These are phyloP conservation scores for Neotragus pygmaeus DNA, from an alignment of 2,113 vertebrate genomes.

Conservation along the genomic window DNA sequence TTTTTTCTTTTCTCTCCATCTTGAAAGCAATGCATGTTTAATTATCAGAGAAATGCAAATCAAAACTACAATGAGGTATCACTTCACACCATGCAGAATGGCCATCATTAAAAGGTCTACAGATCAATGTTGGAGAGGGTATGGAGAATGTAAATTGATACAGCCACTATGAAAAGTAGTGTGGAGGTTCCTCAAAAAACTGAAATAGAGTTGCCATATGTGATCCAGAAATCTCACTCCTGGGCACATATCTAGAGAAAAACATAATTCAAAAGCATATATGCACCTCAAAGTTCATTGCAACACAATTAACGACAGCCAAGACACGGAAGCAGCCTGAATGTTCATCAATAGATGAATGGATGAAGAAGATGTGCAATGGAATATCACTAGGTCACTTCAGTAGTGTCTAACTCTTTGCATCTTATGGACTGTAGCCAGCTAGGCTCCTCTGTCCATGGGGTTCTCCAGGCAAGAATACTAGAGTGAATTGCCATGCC, in stretches of 20 bases:
- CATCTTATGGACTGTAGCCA: neutral
- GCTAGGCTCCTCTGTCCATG: neutral
- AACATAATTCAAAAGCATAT: neutral
- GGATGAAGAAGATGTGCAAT: neutral
- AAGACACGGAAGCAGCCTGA: neutral
- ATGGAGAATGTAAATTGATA: neutral
- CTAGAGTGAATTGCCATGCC: neutral
- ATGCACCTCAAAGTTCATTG: neutral
- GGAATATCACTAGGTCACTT: neutral
- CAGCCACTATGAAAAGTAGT: neutral
- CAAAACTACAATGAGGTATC: neutral
- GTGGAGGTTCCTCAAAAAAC: neutral
- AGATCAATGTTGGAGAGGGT: neutral
- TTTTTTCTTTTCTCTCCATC: neutral
- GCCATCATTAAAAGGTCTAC: neutral
- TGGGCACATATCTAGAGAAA: neutral
- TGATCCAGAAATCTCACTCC: neutral
- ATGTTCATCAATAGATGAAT: neutral
- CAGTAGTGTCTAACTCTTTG: neutral
- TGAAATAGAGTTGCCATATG: neutral
- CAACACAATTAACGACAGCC: neutral
- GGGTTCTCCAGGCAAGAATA: neutral
- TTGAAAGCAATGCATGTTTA: neutral
- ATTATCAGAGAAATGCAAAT: neutral
- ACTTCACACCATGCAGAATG: neutral